phyloP scores from a whole-genome alignment of 2,113 vertebrate species.

The Crotalus tigris region DNA sequence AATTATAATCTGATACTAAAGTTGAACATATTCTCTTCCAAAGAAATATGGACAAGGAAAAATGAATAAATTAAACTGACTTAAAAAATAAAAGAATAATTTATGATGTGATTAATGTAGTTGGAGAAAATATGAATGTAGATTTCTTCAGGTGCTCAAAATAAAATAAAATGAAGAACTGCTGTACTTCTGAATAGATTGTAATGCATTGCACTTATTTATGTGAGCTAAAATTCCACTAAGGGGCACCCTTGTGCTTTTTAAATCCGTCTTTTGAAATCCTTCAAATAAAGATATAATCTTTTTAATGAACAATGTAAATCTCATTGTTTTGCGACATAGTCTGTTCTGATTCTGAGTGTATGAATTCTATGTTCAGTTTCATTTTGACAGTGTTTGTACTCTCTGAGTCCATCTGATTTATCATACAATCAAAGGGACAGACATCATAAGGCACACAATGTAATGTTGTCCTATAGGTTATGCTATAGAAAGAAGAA shows the following conservation, averaged over 20 bases:
- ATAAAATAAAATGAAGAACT: not conserved
- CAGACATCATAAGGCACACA: not conserved
- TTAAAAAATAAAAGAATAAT: not conserved
- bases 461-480: not conserved
- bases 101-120: not conserved
- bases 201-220: not conserved
- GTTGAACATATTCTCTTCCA: not conserved
- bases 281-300: not conserved
- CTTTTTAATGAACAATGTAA: not conserved
- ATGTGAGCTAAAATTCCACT: slow-evolving; percentile 5
- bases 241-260: slow-evolving; percentile 22
- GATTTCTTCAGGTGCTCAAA: not conserved
- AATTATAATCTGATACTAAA: not conserved
- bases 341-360: rapidly evolving
- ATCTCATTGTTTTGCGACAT: rapidly evolving
- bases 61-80: not conserved
- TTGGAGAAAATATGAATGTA: not conserved
- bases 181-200: not conserved
- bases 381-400: rapidly evolving
- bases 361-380: rapidly evolving
- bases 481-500: not conserved
- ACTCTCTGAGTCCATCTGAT: not conserved
- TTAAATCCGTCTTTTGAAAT: not conserved
- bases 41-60: not conserved
- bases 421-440: not conserved